Evolutionary conservation across 2,888 invertebrate genomes (phyloP).

Genomic region (Tenthredo notha): DNA sequence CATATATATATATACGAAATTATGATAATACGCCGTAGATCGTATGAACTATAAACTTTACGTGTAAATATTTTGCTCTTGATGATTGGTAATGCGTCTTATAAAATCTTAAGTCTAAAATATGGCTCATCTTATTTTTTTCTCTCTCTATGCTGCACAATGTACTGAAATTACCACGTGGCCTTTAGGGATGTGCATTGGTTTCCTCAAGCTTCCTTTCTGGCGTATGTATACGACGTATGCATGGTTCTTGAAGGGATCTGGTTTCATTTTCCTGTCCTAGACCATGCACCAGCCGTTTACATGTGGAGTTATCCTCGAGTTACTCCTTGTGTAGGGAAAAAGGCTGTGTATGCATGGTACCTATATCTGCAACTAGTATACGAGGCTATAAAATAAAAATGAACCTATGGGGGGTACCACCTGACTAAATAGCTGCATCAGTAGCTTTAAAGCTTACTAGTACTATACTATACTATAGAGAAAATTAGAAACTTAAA

Average conservation of each 20-base stretch:
- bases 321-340: neutral
- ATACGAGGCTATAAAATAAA: slow-evolving; percentile 22
- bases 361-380: neutral
- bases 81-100: no score
- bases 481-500: neutral
- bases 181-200: slow-evolving; percentile 10
- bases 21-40: neutral
- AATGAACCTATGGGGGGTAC: neutral
- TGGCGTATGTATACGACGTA: neutral
- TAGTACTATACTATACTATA: no score
- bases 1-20: no score
- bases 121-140: neutral
- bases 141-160: neutral
- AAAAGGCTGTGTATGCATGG: no score
- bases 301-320: slow-evolving; percentile 11
- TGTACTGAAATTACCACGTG: slow-evolving; percentile 17
- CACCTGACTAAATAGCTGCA: slow-evolving; percentile 49
- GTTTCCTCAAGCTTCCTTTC: neutral
- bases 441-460: neutral
- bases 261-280: slow-evolving; percentile 51
- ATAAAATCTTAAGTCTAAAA: neutral
- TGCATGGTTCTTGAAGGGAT: slow-evolving; percentile 30
- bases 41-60: no score
- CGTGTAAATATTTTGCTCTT: no score
- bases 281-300: slow-evolving; percentile 19